A percentile compares a stretch with the other conserved stretches of the same genome.
Conservation (phyloP, 2,797 vertebrate species). For the Bryconaethiops microstoma region DNA sequence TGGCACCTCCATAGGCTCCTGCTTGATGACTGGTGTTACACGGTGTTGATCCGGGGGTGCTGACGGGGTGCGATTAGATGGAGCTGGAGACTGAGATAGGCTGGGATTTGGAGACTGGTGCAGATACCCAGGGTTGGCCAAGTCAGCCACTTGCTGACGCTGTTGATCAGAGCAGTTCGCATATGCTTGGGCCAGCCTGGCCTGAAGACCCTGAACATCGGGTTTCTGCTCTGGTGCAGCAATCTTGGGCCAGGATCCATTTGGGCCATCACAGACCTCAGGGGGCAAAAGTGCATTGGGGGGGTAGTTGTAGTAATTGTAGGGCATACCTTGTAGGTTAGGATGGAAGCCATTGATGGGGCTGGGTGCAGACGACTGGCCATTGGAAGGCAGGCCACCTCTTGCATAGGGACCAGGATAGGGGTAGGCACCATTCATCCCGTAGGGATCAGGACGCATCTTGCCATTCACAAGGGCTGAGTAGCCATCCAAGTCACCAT, state of each 20-base stretch:
- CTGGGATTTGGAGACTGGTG: constrained; percentile 51
- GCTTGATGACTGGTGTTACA: constrained; percentile 85
- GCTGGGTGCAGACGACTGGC: constrained; percentile 76
- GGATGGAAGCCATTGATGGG: constrained; percentile 91
- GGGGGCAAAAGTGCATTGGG: constrained; percentile 88
- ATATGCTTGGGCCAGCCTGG: constrained; percentile 78
- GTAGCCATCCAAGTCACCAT: constrained; percentile 90
- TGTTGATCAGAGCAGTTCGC: constrained; percentile 57
- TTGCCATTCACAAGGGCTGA: constrained; percentile 85
- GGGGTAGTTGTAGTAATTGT: constrained; percentile 89
- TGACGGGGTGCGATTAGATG: constrained; percentile 70
- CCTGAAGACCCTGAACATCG: constrained; percentile 82
- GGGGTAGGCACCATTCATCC: constrained; percentile 86
- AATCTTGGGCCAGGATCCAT: constrained; percentile 74
- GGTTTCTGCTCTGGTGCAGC: constrained; percentile 84
- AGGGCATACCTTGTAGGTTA: constrained; percentile 84
- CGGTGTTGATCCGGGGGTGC: constrained; percentile 67
- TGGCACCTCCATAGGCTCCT: constrained; percentile 87
- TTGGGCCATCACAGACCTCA: constrained; percentile 82
- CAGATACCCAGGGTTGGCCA: constrained; percentile 53
- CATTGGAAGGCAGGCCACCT: constrained; percentile 84
- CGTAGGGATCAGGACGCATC: constrained; percentile 85
- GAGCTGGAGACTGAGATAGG: constrained; percentile 38
- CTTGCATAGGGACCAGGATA: constrained; percentile 96
- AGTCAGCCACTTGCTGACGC: constrained; percentile 61